Evolutionary conservation across 2,113 vertebrate genomes (phyloP), one percentile per base, ranked within the genome.

Genomic region (Herpetotheres cachinnans): DNA sequence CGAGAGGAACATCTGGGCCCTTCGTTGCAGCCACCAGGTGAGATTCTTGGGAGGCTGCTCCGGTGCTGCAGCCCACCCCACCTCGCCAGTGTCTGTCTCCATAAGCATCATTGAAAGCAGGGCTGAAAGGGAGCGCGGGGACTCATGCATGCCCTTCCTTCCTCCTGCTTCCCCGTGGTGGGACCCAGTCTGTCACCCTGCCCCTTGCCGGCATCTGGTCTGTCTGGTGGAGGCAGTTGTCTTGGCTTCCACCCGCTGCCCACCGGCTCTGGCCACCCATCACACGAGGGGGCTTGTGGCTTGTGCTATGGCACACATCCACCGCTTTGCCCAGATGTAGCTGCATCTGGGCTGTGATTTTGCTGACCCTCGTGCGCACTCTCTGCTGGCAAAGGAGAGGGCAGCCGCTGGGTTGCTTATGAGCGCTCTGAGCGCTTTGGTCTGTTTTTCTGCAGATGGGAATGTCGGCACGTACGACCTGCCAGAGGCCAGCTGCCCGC

Each of bases 11-110:
- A 52, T 0, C 92, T 86, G 7, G 27, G 54, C 11, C 29, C 92
- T 54, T 76, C 49, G 5, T 22, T 47, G 30, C 95, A 73, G 29
- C 85, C 70, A 15, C 34, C 96, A 97, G 98, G 98, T 98, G 93
- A 98, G 98, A 56, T 36, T 36, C 61, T 16, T 5, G 21, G 25
- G 66, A 52, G 29, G 63, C 15, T 47, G 29, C 34, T 7, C 22
- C 71, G 56, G 40, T 30, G 49, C 63, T 50, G 30, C 70, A 49
- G 25, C 65, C 71, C 72, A 30, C 40, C 18, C 27, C 3, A 2
- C 16, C 72, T 27, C 1, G 0, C 56, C 1, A 3, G 18, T 20
- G 20, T 38, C 46, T 6, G 3, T 80, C 50, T 49, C 65, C 46
- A 1, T 19, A 18, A 36, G 18, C 17, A 0, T 7, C 36, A 1